Percentiles rank a stretch among this genome's conserved stretches.
These are phyloP conservation scores for Tipula confusa DNA, from an alignment of 2,888 invertebrate species.

Conservation along the genomic window DNA sequence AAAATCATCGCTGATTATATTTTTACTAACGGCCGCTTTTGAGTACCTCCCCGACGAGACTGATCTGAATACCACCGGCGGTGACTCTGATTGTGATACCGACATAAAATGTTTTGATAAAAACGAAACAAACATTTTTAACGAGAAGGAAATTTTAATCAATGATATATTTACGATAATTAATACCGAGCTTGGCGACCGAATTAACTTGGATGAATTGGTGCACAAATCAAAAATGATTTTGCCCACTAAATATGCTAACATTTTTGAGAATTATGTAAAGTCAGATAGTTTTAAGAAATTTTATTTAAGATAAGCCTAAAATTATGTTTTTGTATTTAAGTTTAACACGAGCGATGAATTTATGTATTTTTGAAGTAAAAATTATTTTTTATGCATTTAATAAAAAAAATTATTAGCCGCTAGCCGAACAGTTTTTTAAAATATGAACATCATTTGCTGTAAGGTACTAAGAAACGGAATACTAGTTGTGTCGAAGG, in stretches of 20 bases:
- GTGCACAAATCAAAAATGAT: background rate
- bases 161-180: background rate
- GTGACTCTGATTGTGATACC: background rate
- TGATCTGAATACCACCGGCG: background rate
- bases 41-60: background rate
- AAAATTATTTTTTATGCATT: background rate
- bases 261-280: background rate
- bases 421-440: too few species aligned
- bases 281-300: background rate
- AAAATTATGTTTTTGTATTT: background rate
- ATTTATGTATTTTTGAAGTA: background rate
- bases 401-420: too few species aligned
- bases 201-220: background rate
- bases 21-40: background rate
- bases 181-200: background rate
- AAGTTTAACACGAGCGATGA: background rate
- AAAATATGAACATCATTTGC: too few species aligned
- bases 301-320: background rate
- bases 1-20: background rate
- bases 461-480: too few species aligned
- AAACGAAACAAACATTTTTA: conserved; percentile 45
- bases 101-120: conserved; percentile 41
- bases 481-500: too few species aligned
- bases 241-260: background rate
- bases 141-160: conserved; percentile 38